Evolutionary conservation across 2,113 vertebrate species (phyloP), one percentile per base, ranked within the genome.

Genomic region (Rallus limicola): DNA sequence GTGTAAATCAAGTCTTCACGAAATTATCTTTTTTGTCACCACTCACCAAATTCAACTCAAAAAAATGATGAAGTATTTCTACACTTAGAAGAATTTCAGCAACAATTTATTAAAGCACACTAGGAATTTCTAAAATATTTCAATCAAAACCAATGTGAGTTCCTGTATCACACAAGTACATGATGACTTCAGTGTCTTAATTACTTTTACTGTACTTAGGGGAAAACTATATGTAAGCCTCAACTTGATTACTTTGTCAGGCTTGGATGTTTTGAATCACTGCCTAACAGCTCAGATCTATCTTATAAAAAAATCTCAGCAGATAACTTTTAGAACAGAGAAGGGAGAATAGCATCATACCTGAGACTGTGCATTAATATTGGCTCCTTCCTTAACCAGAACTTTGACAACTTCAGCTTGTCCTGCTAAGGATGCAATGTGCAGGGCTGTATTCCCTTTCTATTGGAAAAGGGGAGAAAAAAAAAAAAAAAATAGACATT

Each of bases 391-490:
- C 94, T 99, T 99, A 83, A 99, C 98, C 58, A 99, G 98, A 76
- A 98, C 98, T 92, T 99, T 99, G 89, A 99, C 99, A 4, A 99
- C 99, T 53, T 99, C 99, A 11, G 95, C 98, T 97, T 99, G 99
- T 91, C 99, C 99, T 15, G 99, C 99, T 93, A 99, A 96, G 33
- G 99, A 99, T 25, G 99, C 98, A 29, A 99, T 99, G 96, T 99
- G 99, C 48, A 99, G 98, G n/a, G 99, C 99, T 21, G 99, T 99
- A 97, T 99, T 99, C 90, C 99, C 99, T 97, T 99, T 99, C 99
- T 99, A 98, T 82, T 79, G 52, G 1, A 9, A 44, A 26, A 74
- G 58, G 82, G 6, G 9, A 5, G 33, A 6, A 34, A 11, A 31
- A 95, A 91, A n/a, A n/a, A 6, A 34, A 11, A 31, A 81, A 0